Evolutionary conservation across 2,113 vertebrate species (phyloP).

Genomic region (Barnardius zonarius): DNA sequence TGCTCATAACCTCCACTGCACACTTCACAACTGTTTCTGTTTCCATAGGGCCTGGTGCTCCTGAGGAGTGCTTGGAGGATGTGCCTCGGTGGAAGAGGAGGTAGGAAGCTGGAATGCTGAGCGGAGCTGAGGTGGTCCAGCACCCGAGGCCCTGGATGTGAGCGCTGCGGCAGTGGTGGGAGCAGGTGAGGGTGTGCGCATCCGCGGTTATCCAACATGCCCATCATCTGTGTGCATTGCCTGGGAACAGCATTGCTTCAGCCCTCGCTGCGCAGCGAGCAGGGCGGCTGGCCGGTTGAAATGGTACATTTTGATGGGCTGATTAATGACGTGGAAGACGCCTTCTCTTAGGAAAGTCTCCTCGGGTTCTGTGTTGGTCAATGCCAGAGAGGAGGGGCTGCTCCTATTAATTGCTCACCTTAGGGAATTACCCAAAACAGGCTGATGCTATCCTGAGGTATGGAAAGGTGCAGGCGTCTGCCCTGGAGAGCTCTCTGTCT

Average conservation of each 20-base stretch:
- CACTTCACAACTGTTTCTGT: not conserved
- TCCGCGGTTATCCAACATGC: fast-evolving
- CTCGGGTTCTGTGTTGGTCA: not conserved
- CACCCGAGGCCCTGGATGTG: no score
- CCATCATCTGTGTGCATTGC: fast-evolving
- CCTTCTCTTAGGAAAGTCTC: not conserved
- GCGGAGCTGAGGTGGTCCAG: not conserved
- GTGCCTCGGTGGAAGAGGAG: not conserved
- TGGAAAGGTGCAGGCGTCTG: not conserved
- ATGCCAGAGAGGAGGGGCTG: not conserved
- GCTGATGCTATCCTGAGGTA: not conserved
- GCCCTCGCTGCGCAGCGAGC: not conserved
- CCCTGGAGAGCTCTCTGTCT: not conserved
- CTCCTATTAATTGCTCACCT: not conserved
- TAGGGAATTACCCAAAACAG: not conserved
- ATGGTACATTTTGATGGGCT: not conserved
- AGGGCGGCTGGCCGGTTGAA: not conserved
- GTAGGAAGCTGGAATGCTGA: not conserved
- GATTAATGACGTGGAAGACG: fast-evolving
- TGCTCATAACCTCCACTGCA: not conserved
- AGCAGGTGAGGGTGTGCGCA: not conserved
- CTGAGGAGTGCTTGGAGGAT: not conserved
- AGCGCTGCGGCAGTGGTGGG: fast-evolving
- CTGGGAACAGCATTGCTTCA: not conserved
- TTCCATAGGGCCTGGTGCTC: not conserved